A percentile compares a stretch with the other conserved stretches of the same genome.
These are phyloP conservation scores for Butastur rufipennis DNA, from an alignment of 2,113 vertebrate genomes.

Conservation along the genomic window DNA sequence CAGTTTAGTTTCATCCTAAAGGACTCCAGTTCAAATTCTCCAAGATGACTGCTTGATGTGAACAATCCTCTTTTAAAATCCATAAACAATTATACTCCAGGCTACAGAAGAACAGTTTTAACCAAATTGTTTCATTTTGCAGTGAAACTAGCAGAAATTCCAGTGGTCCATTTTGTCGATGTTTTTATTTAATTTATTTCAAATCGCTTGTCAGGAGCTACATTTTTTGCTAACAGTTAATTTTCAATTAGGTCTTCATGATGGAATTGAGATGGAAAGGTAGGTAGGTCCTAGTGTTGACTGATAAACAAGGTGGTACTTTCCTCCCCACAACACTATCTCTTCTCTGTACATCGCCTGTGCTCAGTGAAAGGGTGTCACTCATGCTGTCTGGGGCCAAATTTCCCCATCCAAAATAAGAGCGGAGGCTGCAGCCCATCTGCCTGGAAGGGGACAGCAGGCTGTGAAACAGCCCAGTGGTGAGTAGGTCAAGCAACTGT, in stretches of 20 bases:
- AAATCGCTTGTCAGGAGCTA: background rate
- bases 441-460: background rate
- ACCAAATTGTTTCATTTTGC: background rate
- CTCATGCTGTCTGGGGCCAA: background rate
- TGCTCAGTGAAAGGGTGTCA: background rate
- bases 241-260: background rate
- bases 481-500: background rate
- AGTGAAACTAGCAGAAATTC: background rate
- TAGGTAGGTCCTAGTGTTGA: background rate
- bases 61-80: background rate
- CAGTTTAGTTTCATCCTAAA: background rate
- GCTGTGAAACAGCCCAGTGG: background rate
- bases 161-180: background rate
- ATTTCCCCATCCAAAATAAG: background rate
- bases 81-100: background rate
- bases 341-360: background rate
- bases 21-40: background rate
- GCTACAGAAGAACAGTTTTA: background rate
- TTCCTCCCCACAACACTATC: accelerated
- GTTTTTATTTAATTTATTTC: background rate
- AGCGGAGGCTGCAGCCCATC: background rate
- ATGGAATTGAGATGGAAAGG: background rate
- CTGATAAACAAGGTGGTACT: background rate
- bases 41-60: background rate
- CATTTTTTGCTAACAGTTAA: background rate